Conservation (phyloP, 1,140 invertebrate genomes). For the Calephelis nemesis region DNA sequence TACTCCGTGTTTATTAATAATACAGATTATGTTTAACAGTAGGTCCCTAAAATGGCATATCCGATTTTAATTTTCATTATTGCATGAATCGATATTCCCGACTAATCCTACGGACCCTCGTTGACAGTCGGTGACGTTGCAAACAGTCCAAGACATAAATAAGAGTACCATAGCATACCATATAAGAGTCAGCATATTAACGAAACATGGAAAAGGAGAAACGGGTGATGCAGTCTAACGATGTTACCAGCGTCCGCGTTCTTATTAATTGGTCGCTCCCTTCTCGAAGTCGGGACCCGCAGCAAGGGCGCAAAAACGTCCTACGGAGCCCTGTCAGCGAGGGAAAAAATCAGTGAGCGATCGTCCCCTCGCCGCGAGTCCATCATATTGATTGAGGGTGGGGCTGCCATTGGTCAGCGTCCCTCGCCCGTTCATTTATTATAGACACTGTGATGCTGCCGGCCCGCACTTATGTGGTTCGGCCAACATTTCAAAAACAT, state of each 20-base stretch:
- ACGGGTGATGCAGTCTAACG: slow-evolving; percentile 32
- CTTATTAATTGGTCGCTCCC: slow-evolving; percentile 75
- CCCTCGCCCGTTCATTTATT: slow-evolving; percentile 76
- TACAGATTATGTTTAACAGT: no score
- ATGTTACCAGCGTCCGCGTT: slow-evolving; percentile 45
- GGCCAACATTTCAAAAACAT: slow-evolving; percentile 16
- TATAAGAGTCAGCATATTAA: slow-evolving; percentile 23
- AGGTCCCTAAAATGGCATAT: no score
- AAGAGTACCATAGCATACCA: not conserved
- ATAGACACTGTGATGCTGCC: slow-evolving; percentile 73
- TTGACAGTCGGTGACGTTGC: no score
- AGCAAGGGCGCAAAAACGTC: slow-evolving; percentile 74
- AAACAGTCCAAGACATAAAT: not conserved
- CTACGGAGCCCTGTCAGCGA: slow-evolving; percentile 75
- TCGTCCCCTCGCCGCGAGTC: slow-evolving; percentile 76
- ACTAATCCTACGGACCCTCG: no score
- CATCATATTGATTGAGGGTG: slow-evolving; percentile 79
- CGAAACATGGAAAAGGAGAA: slow-evolving; percentile 62
- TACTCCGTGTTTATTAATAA: no score
- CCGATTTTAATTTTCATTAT: no score
- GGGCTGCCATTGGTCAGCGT: slow-evolving; percentile 72
- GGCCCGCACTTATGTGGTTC: slow-evolving; percentile 26
- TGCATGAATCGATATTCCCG: no score
- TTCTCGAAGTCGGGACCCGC: slow-evolving; percentile 46
- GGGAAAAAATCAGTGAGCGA: slow-evolving; percentile 79